These are phyloP conservation scores for Coracopsis vasa DNA, from an alignment of 2,113 vertebrate species.

Conservation along the genomic window DNA sequence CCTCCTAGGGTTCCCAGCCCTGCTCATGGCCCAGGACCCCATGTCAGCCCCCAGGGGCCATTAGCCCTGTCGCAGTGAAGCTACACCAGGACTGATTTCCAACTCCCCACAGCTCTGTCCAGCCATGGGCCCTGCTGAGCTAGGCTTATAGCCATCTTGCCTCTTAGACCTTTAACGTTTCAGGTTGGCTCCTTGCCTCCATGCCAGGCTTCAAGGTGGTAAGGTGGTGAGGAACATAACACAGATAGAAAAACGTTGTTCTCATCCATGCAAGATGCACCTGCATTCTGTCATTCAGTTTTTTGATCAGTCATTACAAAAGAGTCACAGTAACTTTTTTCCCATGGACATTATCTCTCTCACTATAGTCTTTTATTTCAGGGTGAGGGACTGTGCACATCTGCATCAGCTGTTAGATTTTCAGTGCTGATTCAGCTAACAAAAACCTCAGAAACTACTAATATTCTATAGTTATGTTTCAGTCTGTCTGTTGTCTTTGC, in stretches of 20 bases:
- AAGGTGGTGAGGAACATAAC: not conserved
- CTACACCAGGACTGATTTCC: fast-evolving
- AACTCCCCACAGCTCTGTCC: not conserved
- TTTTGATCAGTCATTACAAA: not conserved
- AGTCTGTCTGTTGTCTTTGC: not conserved
- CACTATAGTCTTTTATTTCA: not conserved
- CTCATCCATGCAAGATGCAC: not conserved
- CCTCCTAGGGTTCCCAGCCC: too few relatives aligned
- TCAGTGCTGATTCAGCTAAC: not conserved
- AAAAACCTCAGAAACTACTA: not conserved
- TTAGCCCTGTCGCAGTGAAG: fast-evolving
- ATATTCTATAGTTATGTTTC: not conserved
- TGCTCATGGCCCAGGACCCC: not conserved
- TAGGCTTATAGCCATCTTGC: not conserved
- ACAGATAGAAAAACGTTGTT: not conserved
- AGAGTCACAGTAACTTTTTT: not conserved
- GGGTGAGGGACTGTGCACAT: not conserved
- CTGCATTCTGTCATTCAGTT: not conserved
- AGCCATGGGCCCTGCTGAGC: fast-evolving
- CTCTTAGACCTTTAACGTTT: not conserved
- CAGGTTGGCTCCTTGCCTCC: not conserved
- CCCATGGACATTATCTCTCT: not conserved
- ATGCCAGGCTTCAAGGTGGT: not conserved
- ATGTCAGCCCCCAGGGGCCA: fast-evolving
- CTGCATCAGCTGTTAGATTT: not conserved